phyloP scores from a whole-genome alignment of 2,113 vertebrate species.

The Chrysemys picta region DNA sequence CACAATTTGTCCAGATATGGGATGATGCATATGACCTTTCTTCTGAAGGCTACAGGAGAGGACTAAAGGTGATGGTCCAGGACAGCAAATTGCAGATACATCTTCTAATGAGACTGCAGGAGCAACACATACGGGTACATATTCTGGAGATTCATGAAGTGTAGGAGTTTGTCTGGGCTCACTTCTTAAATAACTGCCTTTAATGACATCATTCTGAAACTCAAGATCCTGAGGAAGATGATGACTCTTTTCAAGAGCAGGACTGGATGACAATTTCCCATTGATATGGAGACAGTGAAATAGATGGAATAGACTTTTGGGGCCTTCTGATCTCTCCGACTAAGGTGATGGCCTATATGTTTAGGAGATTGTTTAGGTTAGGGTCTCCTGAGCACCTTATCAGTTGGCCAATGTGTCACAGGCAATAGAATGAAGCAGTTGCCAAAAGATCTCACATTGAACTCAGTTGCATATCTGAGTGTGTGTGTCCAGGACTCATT shows the following conservation, averaged over 20 bases:
- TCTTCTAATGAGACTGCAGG: neutral
- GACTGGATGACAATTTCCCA: neutral
- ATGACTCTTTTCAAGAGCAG: neutral
- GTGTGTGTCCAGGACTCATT: neutral
- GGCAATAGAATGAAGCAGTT: neutral
- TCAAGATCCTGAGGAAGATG: neutral
- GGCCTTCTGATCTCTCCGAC: neutral
- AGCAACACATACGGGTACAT: neutral
- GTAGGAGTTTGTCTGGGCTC: neutral
- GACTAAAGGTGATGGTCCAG: neutral
- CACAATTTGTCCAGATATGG: too few species aligned
- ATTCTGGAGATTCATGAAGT: neutral
- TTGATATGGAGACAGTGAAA: neutral
- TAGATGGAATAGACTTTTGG: accelerated
- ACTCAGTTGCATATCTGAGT: neutral
- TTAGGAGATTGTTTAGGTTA: neutral
- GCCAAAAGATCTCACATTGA: accelerated
- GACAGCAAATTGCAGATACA: neutral
- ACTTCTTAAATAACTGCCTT: neutral
- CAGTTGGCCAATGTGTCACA: neutral
- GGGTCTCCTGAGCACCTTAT: neutral
- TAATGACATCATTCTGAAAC: neutral
- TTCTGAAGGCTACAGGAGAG: neutral
- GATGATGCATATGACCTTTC: too few species aligned
- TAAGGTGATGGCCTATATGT: neutral